Evolutionary conservation across 2,888 invertebrate genomes (phyloP).

Genomic region (Pyrocoelia pectoralis): DNA sequence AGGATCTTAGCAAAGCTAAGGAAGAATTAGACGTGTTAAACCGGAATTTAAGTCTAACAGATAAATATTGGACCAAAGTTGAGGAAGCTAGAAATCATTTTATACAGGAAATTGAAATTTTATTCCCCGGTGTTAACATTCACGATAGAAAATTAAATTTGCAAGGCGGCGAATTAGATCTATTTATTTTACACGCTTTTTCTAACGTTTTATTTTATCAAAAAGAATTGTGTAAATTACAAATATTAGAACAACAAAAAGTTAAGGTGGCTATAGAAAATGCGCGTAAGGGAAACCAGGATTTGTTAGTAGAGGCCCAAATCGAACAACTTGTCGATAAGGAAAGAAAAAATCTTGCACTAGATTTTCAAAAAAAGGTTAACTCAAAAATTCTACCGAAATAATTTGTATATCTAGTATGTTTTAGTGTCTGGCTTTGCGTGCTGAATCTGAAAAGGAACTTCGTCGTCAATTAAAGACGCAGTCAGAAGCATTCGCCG

Average conservation of each 20-base stretch:
- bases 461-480: conserved; percentile 81
- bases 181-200: conserved; percentile 81
- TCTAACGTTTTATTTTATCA: conserved; percentile 79
- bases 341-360: conserved; percentile 71
- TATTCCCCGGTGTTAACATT: conserved; percentile 77
- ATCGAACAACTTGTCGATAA: conserved; percentile 75
- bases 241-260: conserved; percentile 70
- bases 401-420: no score
- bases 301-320: conserved; percentile 61
- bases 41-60: conserved; percentile 69
- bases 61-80: conserved; percentile 86
- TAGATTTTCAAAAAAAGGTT: conserved; percentile 79
- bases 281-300: conserved; percentile 65
- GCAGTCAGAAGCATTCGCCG: conserved; percentile 86
- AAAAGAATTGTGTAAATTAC: conserved; percentile 76
- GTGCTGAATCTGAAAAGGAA: conserved; percentile 74
- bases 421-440: conserved; percentile 70
- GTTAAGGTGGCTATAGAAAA: conserved; percentile 71
- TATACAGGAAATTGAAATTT: conserved; percentile 70
- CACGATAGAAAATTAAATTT: conserved; percentile 70
- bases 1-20: conserved; percentile 69
- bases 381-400: no score
- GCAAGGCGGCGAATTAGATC: conserved; percentile 74
- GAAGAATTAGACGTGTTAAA: conserved; percentile 66
- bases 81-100: conserved; percentile 68